Evolutionary conservation across 2,113 vertebrate species (phyloP).

Genomic region (Syngnathus scovelli): DNA sequence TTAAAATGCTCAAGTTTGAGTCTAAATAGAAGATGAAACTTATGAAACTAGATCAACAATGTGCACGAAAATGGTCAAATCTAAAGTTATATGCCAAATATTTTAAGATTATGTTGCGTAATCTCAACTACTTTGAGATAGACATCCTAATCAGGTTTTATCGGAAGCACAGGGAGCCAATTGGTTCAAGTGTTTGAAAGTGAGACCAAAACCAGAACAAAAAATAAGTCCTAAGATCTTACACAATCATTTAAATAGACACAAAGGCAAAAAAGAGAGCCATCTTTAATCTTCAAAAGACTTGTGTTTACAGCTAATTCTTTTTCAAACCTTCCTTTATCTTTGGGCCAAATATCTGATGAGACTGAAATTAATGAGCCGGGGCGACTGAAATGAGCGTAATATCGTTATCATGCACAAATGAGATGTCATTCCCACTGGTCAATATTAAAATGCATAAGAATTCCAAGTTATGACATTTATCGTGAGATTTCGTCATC

Average conservation of each 20-base stretch:
- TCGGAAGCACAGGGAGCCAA: not conserved
- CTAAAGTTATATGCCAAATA: not conserved
- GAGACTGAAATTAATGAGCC: not conserved
- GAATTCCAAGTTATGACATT: no score
- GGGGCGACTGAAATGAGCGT: not conserved
- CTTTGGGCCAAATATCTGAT: constrained; percentile 1
- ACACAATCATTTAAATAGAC: not conserved
- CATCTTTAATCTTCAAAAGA: constrained; percentile 1
- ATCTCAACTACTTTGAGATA: not conserved
- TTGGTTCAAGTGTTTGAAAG: not conserved
- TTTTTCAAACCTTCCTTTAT: not conserved
- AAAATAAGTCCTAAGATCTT: not conserved
- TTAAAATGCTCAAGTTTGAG: not conserved
- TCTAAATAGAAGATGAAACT: not conserved
- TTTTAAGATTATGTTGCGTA: not conserved
- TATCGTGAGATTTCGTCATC: not conserved
- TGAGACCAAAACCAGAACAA: not conserved
- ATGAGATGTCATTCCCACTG: not conserved
- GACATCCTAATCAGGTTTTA: not conserved
- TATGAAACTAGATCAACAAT: no score
- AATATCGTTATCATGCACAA: not conserved
- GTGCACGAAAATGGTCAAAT: not conserved
- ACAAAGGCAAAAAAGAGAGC: not conserved
- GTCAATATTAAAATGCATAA: not conserved
- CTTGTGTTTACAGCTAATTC: not conserved